Conservation (phyloP, 2,888 invertebrate genomes). For the Leucozona laternaria region DNA sequence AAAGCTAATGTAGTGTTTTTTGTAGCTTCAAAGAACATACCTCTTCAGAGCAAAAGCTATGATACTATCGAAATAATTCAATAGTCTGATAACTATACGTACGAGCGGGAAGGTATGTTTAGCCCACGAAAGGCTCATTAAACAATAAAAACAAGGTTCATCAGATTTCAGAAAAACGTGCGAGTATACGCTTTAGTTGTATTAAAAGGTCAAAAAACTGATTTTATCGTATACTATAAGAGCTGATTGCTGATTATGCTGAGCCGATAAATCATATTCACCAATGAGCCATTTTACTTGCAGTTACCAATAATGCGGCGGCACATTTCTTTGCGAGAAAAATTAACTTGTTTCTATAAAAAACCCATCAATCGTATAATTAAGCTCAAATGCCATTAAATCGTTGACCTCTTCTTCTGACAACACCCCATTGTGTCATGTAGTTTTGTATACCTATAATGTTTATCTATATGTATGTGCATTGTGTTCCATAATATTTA, state of each 20-base stretch:
- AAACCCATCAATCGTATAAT: conserved; percentile 64
- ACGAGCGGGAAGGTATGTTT: no score
- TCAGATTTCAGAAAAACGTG: no score
- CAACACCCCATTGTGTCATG: conserved; percentile 24
- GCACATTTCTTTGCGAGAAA: neutral
- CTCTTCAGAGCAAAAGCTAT: no score
- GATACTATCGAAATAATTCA: no score
- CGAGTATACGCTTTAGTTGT: no score
- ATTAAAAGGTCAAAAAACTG: neutral
- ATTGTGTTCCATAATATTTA: neutral
- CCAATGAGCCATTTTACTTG: neutral
- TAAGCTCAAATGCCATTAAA: conserved; percentile 50
- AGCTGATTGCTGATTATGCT: neutral
- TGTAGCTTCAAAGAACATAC: no score
- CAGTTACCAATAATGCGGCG: neutral
- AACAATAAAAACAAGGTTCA: no score
- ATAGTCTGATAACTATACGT: no score
- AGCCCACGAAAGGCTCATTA: no score
- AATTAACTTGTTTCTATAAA: conserved; percentile 62
- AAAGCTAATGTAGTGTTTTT: no score
- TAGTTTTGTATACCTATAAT: neutral
- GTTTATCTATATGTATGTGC: neutral
- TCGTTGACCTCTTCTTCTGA: conserved; percentile 20
- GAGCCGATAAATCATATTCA: conserved; percentile 3
- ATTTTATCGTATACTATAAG: neutral